phyloP scores from a whole-genome alignment of 2,797 vertebrate species.

The Nothura maculosa region DNA sequence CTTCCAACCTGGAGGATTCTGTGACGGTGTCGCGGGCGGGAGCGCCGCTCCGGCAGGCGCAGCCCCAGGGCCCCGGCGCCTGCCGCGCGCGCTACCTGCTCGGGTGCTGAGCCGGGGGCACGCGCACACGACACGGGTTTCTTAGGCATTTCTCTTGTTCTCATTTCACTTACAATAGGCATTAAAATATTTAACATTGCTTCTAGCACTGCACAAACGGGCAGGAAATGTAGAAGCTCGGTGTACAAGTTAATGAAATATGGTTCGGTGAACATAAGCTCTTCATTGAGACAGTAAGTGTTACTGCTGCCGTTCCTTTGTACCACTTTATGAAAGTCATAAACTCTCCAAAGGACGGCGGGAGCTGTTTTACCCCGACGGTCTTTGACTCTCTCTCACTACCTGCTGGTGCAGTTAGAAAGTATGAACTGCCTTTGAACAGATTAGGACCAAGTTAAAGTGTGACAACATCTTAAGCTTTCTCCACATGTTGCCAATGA shows the following conservation, averaged over 20 bases:
- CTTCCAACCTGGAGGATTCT: too few species aligned
- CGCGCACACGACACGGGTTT: accelerated
- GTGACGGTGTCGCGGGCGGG: too few species aligned
- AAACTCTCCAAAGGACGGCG: slow-evolving; percentile 67
- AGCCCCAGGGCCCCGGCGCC: too few species aligned
- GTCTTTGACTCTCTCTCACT: slow-evolving; percentile 70
- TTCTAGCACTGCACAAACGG: slow-evolving; percentile 3
- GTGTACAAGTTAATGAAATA: slow-evolving; percentile 75
- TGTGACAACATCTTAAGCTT: slow-evolving; percentile 92
- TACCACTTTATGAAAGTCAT: slow-evolving; percentile 75
- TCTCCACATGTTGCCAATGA: slow-evolving; percentile 87
- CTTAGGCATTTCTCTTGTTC: neutral
- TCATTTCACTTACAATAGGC: slow-evolving; percentile 12
- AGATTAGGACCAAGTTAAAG: slow-evolving; percentile 91
- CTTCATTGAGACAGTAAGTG: slow-evolving; percentile 73
- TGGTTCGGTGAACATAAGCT: slow-evolving; percentile 74
- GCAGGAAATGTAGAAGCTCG: slow-evolving; percentile 64
- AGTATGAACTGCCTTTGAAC: slow-evolving; percentile 87
- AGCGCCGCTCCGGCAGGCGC: too few species aligned
- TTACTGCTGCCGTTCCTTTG: slow-evolving; percentile 57
- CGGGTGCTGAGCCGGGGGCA: accelerated
- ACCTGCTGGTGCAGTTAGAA: slow-evolving; percentile 79
- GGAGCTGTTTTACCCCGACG: slow-evolving; percentile 51
- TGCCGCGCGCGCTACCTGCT: accelerated
- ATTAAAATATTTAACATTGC: slow-evolving; percentile 33